Evolutionary conservation across 2,113 vertebrate genomes (phyloP), one percentile per base, ranked within the genome.

Genomic region (Neolamprologus falcicula): DNA sequence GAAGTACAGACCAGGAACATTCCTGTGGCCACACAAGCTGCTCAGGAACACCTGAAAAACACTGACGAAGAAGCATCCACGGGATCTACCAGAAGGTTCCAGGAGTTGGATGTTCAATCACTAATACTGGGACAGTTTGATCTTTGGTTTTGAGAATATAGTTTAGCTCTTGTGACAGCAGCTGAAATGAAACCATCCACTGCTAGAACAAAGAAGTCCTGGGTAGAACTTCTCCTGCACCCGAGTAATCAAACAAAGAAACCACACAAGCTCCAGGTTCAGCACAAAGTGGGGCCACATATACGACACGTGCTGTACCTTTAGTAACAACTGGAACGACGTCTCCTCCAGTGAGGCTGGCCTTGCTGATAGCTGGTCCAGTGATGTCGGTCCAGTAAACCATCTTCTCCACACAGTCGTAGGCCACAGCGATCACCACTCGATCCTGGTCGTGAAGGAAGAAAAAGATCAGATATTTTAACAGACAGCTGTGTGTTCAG

Each of bases 371-470:
- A 0, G 97, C 96, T 42, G 98, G 98, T 6, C 95, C 96, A 0
- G 97, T 97, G 95, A 99, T 99, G 90, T 99, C 98, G 0, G 97
- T 98, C 98, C 98, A 99, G 94, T 98, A 99, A 50, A 99, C 96
- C 95, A 96, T 96, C 92, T 97, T 97, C 24, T 98, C 98, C 52
- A 96, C 91, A 1, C 98, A 99, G 94, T 99, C 98, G 0, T 97
- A 99, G 8, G 98, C 97, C 92, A 99, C 92, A 4, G 97, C 98
- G 28, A 99, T 98, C 63, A 98, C 97, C 95, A 99, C 97, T n/a
- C 95, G 98, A 71, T 97, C 98, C 98, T 99, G 94, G 11, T 28
- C 7, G 4, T 50, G 9, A 59, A 13, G 19, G 37, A 35, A 21
- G 33, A 40, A 9, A 28, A 9, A 84, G 17, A 86, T 83, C 81